phyloP scores from a whole-genome alignment of 2,888 invertebrate genomes.

The Parthenolecanium corni region DNA sequence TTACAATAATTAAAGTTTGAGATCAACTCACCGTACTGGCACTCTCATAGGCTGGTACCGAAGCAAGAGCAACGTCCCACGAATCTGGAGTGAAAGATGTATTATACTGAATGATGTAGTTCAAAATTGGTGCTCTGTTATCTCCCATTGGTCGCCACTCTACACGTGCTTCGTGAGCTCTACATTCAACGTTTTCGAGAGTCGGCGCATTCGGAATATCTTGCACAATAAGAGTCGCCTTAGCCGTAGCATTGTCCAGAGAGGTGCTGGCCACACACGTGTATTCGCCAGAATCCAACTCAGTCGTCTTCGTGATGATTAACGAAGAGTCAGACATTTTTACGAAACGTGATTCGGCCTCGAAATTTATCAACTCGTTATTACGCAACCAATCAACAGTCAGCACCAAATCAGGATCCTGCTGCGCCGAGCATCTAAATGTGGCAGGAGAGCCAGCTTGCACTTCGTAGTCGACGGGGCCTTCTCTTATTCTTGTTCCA shows the following conservation, averaged over 20 bases:
- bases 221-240: slow-evolving; percentile 86
- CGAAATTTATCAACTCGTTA: slow-evolving; percentile 76
- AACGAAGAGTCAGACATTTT: slow-evolving; percentile 82
- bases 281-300: slow-evolving; percentile 88
- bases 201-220: slow-evolving; percentile 82
- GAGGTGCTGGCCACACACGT: slow-evolving; percentile 87
- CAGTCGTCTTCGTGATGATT: slow-evolving; percentile 85
- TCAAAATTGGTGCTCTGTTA: slow-evolving; percentile 85
- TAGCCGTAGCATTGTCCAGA: slow-evolving; percentile 71
- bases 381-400: slow-evolving; percentile 79
- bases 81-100: slow-evolving; percentile 86
- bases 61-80: slow-evolving; percentile 69
- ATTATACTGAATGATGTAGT: slow-evolving; percentile 82
- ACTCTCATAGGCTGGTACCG: slow-evolving; percentile 54
- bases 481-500: slow-evolving; percentile 75
- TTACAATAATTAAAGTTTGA: too few species aligned
- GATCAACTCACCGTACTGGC: slow-evolving; percentile 32
- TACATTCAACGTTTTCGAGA: slow-evolving; percentile 56
- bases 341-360: slow-evolving; percentile 69
- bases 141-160: slow-evolving; percentile 86
- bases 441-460: slow-evolving; percentile 80
- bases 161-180: slow-evolving; percentile 58
- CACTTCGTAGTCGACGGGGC: slow-evolving; percentile 83
- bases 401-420: slow-evolving; percentile 69
- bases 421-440: slow-evolving; percentile 82